Evolutionary conservation across 2,797 vertebrate genomes (phyloP), one percentile per base, ranked within the genome.

Genomic region (Coluber constrictor): DNA sequence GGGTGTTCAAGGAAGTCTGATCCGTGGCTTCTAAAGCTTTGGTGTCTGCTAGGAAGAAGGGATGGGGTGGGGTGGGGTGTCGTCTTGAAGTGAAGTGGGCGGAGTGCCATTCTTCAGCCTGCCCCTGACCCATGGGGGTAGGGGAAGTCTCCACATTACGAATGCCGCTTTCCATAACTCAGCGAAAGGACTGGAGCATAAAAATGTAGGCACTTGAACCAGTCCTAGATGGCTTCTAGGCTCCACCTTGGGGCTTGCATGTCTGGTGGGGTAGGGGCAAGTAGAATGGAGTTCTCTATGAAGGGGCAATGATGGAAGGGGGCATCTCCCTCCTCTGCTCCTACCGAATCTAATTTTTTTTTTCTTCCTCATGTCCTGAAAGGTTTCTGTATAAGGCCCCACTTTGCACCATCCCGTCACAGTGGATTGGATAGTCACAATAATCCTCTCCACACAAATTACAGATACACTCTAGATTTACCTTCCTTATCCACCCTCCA

Each of bases 121-220:
- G 54, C 15, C 87, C 37, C 9, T 12, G 51, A 51, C 32, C 54
- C 32, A 4, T 8, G 37, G 29, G 5, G 9, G 7, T 13, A 27
- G 12, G 43, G 56, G 9, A 18, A 18, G 47, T 60, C 74, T 57
- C 32, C 54, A 18, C 54, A 18, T 29, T 56, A 63, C 8, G 27
- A 63, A 15, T 1, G 16, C 29, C 57, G 25, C 57, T 57, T 37
- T 57, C 55, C 29, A 18, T 9, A 32, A 20, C 56, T 57, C 88
- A 55, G 90, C 51, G 9, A 89, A 89, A 91, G 90, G 90, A 89
- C 93, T 74, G 92, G 89, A 79, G 92, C 47, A 10, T 70, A 87
- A 93, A 79, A 91, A 92, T 66, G 66, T 92, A 94, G 94, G 94
- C 94, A 94, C 93, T 94, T 93, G 90, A 88, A 90, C 37, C 92